Base-by-base conservation (phyloP, 2,797 vertebrate species). In the Nyctalus aviator region DNA sequence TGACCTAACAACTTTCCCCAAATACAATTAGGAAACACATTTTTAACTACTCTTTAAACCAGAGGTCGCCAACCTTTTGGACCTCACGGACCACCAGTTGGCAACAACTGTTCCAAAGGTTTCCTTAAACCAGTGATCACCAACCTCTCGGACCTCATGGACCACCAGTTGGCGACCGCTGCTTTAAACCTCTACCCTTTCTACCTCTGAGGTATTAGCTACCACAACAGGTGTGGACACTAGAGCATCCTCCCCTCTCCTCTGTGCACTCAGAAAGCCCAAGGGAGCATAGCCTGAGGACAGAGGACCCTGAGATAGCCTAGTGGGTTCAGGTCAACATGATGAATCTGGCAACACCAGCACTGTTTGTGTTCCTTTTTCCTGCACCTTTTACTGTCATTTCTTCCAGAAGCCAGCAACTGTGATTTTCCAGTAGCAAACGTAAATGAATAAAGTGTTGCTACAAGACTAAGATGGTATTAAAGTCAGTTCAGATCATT, bases 371-470 rank as follows among this genome's bases (percentile, higher is more conserved):
- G 25, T 27, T 20, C 84, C 46, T 32, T 35, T 35, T 35, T 12
- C 55, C 14, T 46, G 55, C 0, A 4, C 41, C 18, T 9, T n/a
- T 12, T 44, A 27, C 68, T 46, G 10, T 53, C 41, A 25, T 25
- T 57, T 50, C n/a, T 41, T 25, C 8, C 18, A 32, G 27, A 86
- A 55, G 53, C 11, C 23, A 21, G 59, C 0, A 30, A 68, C 2
- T 3, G 11, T 2, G 3, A 44, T 21, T 68, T 53, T 48, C 73
- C 0, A 17, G 68, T 1, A 66, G 46, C n/a, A 30, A 77, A 6
- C 0, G 6, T 25, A 66, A 72, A 14, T 0, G 1, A 23, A 21
- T 8, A 4, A 62, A n/a, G 21, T 7, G 35, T 27, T 10, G 8
- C 66, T 44, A 8, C 4, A 17, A n/a, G 37, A 12, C 46, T 5